A percentile compares a stretch with the other conserved stretches of the same genome.
Evolutionary conservation across 2,113 vertebrate species (phyloP).

Genomic region (Amazona guildingii): DNA sequence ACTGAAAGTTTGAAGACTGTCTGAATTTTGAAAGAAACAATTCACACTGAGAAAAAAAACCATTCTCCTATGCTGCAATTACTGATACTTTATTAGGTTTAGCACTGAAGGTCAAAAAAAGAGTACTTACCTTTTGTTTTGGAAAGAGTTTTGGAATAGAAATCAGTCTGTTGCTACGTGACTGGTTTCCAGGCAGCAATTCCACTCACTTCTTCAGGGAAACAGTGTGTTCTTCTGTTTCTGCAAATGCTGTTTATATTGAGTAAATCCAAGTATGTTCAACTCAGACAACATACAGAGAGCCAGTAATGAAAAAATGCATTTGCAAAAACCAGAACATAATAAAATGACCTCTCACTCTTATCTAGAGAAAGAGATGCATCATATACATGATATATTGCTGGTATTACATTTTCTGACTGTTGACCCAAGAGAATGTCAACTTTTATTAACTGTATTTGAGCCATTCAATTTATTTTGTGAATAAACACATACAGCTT

Average conservation of each 20-base stretch:
- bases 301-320: neutral
- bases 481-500: neutral
- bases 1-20: neutral
- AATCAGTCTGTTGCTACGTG: constrained; percentile 55
- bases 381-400: neutral
- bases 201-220: constrained; percentile 5
- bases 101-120: constrained; percentile 37
- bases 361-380: neutral
- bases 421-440: neutral
- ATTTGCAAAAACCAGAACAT: constrained; percentile 56
- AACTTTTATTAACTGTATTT: neutral
- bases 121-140: constrained; percentile 63
- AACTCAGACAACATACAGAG: neutral
- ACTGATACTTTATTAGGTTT: neutral
- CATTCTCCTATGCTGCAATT: neutral
- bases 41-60: accelerated
- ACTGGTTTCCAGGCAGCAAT: constrained; percentile 57
- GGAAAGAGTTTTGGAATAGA: constrained; percentile 49
- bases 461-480: constrained; percentile 15
- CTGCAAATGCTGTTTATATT: constrained; percentile 57
- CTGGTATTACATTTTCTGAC: constrained; percentile 10
- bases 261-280: constrained; percentile 27
- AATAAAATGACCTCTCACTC: constrained; percentile 3
- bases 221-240: constrained; percentile 15
- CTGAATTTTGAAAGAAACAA: neutral